These are phyloP conservation scores for Teleogryllus occipitalis DNA, from an alignment of 1,140 invertebrate species.

Conservation along the genomic window DNA sequence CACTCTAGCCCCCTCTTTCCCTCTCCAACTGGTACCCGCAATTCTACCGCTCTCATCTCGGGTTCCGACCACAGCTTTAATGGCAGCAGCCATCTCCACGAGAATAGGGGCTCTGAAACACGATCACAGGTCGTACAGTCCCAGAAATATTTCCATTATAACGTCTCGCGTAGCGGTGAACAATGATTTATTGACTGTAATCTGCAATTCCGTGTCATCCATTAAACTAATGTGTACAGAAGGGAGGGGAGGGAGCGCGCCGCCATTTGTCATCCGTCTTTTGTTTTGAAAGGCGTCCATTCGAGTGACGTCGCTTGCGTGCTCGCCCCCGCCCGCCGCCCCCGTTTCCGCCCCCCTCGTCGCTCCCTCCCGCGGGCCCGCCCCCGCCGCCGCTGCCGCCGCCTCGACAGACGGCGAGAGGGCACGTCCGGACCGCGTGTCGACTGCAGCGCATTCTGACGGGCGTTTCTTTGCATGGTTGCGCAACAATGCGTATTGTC, in stretches of 20 bases:
- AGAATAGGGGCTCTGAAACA: neutral
- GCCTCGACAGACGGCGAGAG: too few species aligned
- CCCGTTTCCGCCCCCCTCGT: too few species aligned
- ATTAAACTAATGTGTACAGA: slow-evolving; percentile 1
- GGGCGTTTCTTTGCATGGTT: too few species aligned
- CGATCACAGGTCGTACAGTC: neutral
- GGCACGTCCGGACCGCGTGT: too few species aligned
- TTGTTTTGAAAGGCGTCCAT: slow-evolving; percentile 4
- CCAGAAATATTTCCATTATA: slow-evolving; percentile 1
- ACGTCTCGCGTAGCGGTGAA: neutral
- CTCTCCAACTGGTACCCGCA: too few species aligned
- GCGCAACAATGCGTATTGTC: too few species aligned
- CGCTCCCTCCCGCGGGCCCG: too few species aligned
- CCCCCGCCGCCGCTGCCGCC: too few species aligned
- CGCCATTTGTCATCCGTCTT: slow-evolving; percentile 3
- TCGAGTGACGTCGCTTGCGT: neutral
- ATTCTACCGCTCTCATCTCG: too few species aligned
- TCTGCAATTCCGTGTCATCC: slow-evolving; percentile 3
- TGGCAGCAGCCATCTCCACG: neutral
- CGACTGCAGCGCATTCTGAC: too few species aligned
- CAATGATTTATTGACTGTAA: slow-evolving; percentile 5
- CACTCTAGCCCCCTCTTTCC: too few species aligned
- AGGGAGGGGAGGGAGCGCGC: neutral
- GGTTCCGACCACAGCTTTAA: neutral
- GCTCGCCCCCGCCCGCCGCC: neutral